Conservation (phyloP, 2,113 vertebrate species). For the Grammomys dolichurus region DNA sequence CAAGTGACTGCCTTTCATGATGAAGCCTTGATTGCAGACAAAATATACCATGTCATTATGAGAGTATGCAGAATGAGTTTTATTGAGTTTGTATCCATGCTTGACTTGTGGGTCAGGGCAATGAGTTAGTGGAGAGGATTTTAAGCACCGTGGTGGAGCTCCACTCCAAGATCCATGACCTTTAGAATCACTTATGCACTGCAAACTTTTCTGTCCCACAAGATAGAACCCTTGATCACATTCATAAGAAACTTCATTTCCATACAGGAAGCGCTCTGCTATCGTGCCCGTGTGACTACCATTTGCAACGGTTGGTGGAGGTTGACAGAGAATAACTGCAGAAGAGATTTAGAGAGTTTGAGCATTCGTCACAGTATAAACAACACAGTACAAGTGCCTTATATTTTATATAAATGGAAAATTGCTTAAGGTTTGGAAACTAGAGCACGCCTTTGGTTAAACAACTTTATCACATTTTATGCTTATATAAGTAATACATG, state of each 20-base stretch:
- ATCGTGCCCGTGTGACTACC: not conserved
- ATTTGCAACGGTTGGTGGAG: conserved; percentile 10
- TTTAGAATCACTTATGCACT: conserved; percentile 28
- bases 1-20: conserved; percentile 72
- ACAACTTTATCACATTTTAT: not conserved
- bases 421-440: not conserved
- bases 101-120: conserved; percentile 71
- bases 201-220: conserved; percentile 54
- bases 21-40: conserved; percentile 71
- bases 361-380: not conserved
- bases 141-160: conserved; percentile 52
- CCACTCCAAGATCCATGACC: conserved; percentile 63
- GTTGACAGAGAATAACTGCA: conserved; percentile 60
- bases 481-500: not conserved
- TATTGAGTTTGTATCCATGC: conserved; percentile 60
- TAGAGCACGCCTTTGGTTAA: not conserved
- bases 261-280: not conserved
- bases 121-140: not conserved
- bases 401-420: not conserved
- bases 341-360: conserved; percentile 20
- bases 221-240: conserved; percentile 72
- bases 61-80: conserved; percentile 3
- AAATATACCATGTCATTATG: conserved; percentile 64
- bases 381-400: not conserved
- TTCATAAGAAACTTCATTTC: conserved; percentile 49